Evolutionary conservation across 2,888 invertebrate genomes (phyloP).

Genomic region (Scaptomyza caliginosa): DNA sequence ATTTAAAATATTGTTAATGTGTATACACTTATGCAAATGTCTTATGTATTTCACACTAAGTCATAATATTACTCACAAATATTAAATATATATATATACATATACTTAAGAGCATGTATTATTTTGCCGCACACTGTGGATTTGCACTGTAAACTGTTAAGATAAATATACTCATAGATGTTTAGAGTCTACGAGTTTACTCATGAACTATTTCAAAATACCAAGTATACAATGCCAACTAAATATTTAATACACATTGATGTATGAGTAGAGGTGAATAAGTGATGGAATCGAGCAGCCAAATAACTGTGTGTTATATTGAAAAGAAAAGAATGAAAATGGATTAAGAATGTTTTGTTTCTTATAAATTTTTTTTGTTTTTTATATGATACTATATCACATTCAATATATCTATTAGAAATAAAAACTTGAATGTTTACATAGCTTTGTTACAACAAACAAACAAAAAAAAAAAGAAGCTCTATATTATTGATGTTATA

Average conservation of each 20-base stretch:
- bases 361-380: conserved; percentile 15
- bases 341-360: conserved; percentile 17
- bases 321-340: conserved; percentile 39
- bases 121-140: conserved; percentile 20
- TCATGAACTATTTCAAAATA: conserved; percentile 4
- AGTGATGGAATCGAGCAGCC: conserved; percentile 2
- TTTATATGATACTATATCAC: conserved; percentile 3
- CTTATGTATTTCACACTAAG: conserved; percentile 3
- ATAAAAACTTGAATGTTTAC: conserved; percentile 1
- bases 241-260: background rate
- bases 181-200: conserved; percentile 34
- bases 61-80: conserved; percentile 2
- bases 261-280: background rate
- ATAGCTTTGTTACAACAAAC: background rate
- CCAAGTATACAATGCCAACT: conserved; percentile 13
- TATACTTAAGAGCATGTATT: conserved; percentile 13
- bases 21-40: conserved; percentile 2
- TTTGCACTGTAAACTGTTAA: background rate
- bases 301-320: conserved; percentile 11
- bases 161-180: background rate
- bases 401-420: background rate
- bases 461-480: background rate
- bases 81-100: conserved; percentile 5
- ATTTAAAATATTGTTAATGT: conserved; percentile 8
- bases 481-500: conserved; percentile 8